Conservation (phyloP, 2,113 vertebrate species). For the Arvicanthis niloticus region DNA sequence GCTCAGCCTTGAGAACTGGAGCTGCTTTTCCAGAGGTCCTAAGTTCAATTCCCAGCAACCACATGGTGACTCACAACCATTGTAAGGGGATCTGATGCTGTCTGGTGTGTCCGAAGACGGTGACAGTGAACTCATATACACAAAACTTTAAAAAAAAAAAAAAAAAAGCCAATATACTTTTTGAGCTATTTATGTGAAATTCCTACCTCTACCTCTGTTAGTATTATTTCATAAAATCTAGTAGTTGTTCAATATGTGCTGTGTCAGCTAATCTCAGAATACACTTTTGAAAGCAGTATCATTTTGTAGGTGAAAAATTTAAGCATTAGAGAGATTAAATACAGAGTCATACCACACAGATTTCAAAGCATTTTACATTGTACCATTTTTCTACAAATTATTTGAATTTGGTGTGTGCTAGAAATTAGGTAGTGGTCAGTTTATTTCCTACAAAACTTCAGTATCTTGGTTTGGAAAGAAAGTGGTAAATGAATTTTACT, state of each 20-base stretch:
- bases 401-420: neutral
- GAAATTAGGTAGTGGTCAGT: neutral
- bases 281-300: neutral
- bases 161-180: neutral
- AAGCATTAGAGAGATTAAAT: neutral
- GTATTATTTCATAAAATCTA: constrained; percentile 23
- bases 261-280: neutral
- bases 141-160: no score
- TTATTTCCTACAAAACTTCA: neutral
- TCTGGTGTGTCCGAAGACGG: no score
- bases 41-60: no score
- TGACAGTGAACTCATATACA: no score
- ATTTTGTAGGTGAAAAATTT: constrained; percentile 11
- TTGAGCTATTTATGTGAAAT: constrained; percentile 38
- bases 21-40: no score
- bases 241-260: neutral
- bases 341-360: neutral
- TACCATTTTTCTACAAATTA: neutral
- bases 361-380: neutral
- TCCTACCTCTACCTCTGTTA: neutral
- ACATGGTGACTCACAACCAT: no score
- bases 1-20: no score
- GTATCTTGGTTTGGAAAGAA: constrained; percentile 35
- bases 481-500: neutral
- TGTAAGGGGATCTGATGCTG: no score